Conservation (phyloP, 2,888 invertebrate genomes). For the Dryobota labecula region DNA sequence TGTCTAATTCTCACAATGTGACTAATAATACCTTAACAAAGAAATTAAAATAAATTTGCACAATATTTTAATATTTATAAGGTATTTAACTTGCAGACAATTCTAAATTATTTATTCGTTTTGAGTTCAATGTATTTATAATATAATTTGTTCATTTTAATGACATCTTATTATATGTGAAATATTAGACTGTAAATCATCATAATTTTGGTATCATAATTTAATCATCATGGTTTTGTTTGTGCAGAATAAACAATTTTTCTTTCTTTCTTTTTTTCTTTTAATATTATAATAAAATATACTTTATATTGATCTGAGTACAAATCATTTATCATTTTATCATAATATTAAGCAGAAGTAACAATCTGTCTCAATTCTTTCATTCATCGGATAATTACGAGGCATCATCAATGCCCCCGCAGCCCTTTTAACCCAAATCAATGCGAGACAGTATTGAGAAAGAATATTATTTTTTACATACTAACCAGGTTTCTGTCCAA, state of each 20-base stretch:
- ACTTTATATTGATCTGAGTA: background rate
- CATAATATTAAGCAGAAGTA: background rate
- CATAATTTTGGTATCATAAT: too few relatives aligned
- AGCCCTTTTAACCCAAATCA: background rate
- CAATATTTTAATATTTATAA: conserved; percentile 24
- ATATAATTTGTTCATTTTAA: background rate
- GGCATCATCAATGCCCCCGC: too few relatives aligned
- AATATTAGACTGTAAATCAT: background rate
- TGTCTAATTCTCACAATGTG: background rate
- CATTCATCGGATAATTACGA: background rate
- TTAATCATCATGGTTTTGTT: too few relatives aligned
- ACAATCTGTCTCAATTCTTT: background rate
- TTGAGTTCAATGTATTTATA: conserved; percentile 39
- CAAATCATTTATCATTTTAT: too few relatives aligned
- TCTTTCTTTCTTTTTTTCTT: too few relatives aligned
- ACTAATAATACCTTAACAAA: background rate
- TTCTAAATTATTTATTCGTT: conserved; percentile 15
- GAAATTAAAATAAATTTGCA: conserved; percentile 11
- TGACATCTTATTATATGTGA: background rate
- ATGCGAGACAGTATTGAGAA: background rate
- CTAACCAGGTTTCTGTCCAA: too few relatives aligned
- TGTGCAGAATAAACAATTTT: too few relatives aligned
- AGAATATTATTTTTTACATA: background rate
- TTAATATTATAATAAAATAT: background rate
- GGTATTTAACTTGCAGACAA: conserved; percentile 19